phyloP scores from a whole-genome alignment of 2,797 vertebrate genomes.

The Epinephelus malabaricus region DNA sequence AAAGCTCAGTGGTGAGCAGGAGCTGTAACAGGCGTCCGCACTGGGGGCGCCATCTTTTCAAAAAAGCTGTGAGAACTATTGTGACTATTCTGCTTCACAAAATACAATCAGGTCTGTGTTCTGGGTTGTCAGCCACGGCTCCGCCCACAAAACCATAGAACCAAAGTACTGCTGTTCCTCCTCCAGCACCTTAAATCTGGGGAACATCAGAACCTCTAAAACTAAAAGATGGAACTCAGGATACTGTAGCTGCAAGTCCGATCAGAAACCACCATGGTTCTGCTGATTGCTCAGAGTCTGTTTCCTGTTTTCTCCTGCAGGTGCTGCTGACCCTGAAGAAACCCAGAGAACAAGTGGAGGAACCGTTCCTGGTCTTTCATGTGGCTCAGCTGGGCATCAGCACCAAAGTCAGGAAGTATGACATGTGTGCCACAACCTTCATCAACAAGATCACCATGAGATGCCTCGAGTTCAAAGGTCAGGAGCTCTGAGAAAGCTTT shows the following conservation, averaged over 20 bases:
- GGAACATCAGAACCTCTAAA: too few relatives aligned
- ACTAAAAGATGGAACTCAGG: too few relatives aligned
- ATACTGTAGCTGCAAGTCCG: neutral
- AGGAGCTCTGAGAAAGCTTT: conserved; percentile 43
- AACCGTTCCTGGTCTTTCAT: conserved; percentile 88
- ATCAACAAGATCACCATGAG: conserved; percentile 90
- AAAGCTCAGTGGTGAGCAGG: too few relatives aligned
- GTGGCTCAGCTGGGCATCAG: conserved; percentile 90
- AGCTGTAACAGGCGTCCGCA: too few relatives aligned
- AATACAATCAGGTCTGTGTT: too few relatives aligned
- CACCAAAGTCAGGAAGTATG: conserved; percentile 87
- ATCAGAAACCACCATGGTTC: neutral
- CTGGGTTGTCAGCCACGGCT: too few relatives aligned
- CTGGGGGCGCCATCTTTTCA: too few relatives aligned
- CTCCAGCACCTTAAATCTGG: too few relatives aligned
- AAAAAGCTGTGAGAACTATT: too few relatives aligned
- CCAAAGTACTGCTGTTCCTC: too few relatives aligned
- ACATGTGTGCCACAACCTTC: conserved; percentile 89
- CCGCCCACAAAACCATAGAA: too few relatives aligned
- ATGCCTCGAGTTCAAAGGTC: conserved; percentile 92
- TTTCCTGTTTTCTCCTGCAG: conserved; percentile 70
- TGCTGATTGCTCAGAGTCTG: neutral
- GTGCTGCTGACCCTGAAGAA: conserved; percentile 90
- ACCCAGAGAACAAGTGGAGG: conserved; percentile 77
- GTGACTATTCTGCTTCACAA: too few relatives aligned